Conservation (phyloP, 2,888 invertebrate genomes). For the Cryptus viduatorius region DNA sequence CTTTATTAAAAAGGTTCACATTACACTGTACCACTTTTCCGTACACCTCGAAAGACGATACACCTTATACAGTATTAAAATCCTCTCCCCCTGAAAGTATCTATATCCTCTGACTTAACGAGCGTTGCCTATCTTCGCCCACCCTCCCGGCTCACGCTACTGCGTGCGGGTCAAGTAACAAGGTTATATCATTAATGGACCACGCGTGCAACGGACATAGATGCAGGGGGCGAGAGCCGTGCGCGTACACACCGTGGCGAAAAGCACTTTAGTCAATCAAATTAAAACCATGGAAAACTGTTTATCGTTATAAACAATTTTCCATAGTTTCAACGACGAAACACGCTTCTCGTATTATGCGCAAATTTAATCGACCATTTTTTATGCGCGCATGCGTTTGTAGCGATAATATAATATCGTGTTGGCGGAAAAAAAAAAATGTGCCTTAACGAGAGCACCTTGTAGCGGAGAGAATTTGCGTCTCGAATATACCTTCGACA, state of each 20-base stretch:
- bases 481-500: neutral
- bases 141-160: constrained; percentile 17
- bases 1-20: neutral
- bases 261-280: constrained; percentile 28
- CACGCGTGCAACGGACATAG: constrained; percentile 39
- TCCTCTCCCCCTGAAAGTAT: constrained; percentile 37
- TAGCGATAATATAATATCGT: neutral
- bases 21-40: neutral
- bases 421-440: neutral
- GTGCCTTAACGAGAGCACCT: neutral
- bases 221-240: constrained; percentile 30
- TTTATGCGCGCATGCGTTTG: neutral
- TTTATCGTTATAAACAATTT: neutral
- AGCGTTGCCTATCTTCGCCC: constrained; percentile 38
- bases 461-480: neutral
- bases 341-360: neutral
- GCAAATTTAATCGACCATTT: neutral
- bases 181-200: constrained; percentile 59
- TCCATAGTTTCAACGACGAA: neutral
- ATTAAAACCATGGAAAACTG: neutral
- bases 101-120: constrained; percentile 38
- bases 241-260: constrained; percentile 17
- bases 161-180: constrained; percentile 52
- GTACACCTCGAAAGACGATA: constrained; percentile 48
- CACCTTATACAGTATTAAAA: constrained; percentile 56